Evolutionary conservation across 2,888 invertebrate species (phyloP).

Genomic region (Rhingia rostrata): DNA sequence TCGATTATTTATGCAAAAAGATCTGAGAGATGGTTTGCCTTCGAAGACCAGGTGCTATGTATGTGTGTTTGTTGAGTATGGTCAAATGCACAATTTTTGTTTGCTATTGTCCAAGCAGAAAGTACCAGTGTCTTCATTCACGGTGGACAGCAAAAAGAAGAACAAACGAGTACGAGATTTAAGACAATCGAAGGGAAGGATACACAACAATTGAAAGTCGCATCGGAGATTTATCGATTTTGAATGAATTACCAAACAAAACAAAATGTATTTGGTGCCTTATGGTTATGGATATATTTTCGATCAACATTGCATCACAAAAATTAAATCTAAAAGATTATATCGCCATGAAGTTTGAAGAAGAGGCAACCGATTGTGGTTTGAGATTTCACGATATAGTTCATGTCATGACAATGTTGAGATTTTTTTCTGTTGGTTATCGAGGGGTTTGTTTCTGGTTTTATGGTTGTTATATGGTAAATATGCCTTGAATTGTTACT

Average conservation of each 20-base stretch:
- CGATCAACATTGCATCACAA: constrained; percentile 46
- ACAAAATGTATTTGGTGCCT: constrained; percentile 4
- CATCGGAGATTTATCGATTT: constrained; percentile 73
- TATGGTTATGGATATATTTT: constrained; percentile 13
- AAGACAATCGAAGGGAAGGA: constrained; percentile 62
- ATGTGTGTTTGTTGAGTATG: constrained; percentile 21
- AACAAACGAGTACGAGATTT: constrained; percentile 42
- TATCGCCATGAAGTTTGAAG: constrained; percentile 4
- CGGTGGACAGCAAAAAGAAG: constrained; percentile 12
- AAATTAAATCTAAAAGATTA: constrained; percentile 51
- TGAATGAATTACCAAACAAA: constrained; percentile 53
- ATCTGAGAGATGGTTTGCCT: constrained; percentile 43
- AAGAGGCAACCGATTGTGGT: constrained; percentile 11
- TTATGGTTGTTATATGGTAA: no score
- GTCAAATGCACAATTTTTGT: constrained; percentile 43
- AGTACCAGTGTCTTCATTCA: constrained; percentile 60
- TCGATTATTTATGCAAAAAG: constrained; percentile 73
- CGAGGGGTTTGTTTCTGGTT: no score
- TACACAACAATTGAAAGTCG: constrained; percentile 64
- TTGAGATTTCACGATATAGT: not conserved
- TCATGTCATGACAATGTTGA: not conserved
- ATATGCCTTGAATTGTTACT: no score
- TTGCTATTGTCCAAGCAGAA: constrained; percentile 38
- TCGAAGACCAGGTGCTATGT: constrained; percentile 60
- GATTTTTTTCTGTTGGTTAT: not conserved